Conservation (phyloP, 2,797 vertebrate genomes). For the Phaenicophaeus curvirostris region DNA sequence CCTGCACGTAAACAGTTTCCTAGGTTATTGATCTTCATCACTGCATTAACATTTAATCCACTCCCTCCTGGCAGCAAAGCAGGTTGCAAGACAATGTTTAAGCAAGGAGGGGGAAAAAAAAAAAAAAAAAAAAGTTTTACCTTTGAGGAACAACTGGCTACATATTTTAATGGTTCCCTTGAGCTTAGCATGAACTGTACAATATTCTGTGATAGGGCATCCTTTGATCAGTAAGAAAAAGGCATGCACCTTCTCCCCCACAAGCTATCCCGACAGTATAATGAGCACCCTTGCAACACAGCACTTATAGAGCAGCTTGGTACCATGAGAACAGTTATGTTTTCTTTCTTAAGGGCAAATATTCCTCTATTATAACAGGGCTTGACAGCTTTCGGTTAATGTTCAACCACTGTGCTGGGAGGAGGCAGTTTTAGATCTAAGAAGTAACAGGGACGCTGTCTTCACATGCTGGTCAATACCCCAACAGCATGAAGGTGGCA, state of each 20-base stretch:
- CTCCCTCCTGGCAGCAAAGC: background rate
- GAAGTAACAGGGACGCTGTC: background rate
- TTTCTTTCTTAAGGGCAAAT: background rate
- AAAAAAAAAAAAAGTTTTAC: background rate
- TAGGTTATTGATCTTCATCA: background rate
- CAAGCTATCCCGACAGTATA: background rate
- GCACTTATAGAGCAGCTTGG: background rate
- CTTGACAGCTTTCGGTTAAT: conserved; percentile 6
- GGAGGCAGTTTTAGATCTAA: background rate
- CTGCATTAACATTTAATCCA: background rate
- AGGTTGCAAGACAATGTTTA: background rate
- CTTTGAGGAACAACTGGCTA: background rate
- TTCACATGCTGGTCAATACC: background rate
- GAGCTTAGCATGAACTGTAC: background rate
- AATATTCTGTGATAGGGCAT: background rate
- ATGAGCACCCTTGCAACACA: background rate
- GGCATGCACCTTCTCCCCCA: background rate
- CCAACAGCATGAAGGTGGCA: background rate
- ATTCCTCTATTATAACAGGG: background rate
- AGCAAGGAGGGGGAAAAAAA: background rate
- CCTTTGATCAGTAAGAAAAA: background rate
- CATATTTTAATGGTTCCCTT: background rate
- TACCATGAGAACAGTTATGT: background rate
- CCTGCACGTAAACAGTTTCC: background rate
- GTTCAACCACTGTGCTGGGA: background rate